Conservation (phyloP, 2,888 invertebrate species). For the Polietes domitor region DNA sequence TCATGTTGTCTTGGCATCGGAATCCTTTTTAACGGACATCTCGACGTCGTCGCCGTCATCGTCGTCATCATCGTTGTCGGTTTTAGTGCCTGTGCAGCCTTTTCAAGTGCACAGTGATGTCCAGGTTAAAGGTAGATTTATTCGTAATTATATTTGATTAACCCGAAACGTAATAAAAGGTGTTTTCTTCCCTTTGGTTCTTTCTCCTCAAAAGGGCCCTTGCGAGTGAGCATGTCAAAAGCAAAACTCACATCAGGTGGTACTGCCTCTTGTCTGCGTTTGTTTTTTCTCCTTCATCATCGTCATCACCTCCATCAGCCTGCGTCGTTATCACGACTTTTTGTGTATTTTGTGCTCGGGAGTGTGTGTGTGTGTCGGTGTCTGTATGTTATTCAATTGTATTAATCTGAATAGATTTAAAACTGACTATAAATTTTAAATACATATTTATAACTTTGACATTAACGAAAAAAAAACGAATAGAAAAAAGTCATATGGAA, state of each 20-base stretch:
- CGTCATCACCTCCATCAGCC: neutral
- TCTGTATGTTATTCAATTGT: slow-evolving; percentile 10
- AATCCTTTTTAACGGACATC: slow-evolving; percentile 34
- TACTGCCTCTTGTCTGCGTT: neutral
- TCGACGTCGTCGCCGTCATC: neutral
- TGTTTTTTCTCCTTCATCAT: neutral
- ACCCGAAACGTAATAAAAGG: slow-evolving; percentile 36
- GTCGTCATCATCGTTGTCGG: no score
- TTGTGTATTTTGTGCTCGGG: no score
- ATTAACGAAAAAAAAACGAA: neutral
- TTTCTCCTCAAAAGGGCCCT: neutral
- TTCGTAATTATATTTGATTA: slow-evolving; percentile 33
- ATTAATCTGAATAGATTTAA: slow-evolving; percentile 16
- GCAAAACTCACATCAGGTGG: slow-evolving; percentile 11
- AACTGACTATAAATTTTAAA: slow-evolving; percentile 23
- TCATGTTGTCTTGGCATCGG: slow-evolving; percentile 32
- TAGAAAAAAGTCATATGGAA: neutral
- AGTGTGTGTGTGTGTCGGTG: no score
- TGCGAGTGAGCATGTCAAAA: neutral
- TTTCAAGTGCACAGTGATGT: slow-evolving; percentile 25
- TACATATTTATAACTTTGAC: slow-evolving; percentile 32
- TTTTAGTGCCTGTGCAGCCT: neutral
- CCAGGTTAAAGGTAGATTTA: slow-evolving; percentile 1
- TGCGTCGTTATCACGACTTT: neutral
- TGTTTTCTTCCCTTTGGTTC: slow-evolving; percentile 6